Evolutionary conservation across 2,888 invertebrate genomes (phyloP).

Genomic region (Acleris literana): DNA sequence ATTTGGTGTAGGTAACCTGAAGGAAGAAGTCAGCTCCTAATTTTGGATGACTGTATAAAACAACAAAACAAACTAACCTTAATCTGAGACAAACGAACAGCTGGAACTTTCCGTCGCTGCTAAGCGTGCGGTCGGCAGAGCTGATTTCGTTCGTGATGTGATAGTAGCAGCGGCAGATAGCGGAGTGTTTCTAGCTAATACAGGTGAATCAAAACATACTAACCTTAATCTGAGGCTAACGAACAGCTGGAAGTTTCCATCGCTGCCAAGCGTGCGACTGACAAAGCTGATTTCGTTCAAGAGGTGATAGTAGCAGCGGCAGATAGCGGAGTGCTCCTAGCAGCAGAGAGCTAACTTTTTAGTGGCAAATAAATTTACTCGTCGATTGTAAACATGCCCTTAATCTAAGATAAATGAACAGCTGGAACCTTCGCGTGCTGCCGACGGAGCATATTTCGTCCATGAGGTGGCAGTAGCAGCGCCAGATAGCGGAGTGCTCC

Average conservation of each 20-base stretch:
- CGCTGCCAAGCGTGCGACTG: constrained; percentile 87
- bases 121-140: constrained; percentile 56
- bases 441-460: constrained; percentile 94
- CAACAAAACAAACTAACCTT: no score
- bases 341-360: no score
- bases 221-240: constrained; percentile 95
- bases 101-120: constrained; percentile 82
- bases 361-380: no score
- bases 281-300: constrained; percentile 94
- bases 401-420: no score
- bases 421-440: constrained; percentile 94
- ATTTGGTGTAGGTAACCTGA: no score
- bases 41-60: no score
- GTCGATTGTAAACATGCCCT: no score
- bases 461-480: constrained; percentile 95
- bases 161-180: constrained; percentile 94
- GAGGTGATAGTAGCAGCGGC: constrained; percentile 93
- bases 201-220: no score
- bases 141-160: constrained; percentile 95
- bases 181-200: constrained; percentile 75
- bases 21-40: no score
- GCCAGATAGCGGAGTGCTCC: constrained; percentile 86
- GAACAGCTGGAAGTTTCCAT: constrained; percentile 98
- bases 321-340: constrained; percentile 86
- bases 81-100: constrained; percentile 96